These are phyloP conservation scores for Agrotis segetum DNA, from an alignment of 2,888 invertebrate genomes.

Conservation along the genomic window DNA sequence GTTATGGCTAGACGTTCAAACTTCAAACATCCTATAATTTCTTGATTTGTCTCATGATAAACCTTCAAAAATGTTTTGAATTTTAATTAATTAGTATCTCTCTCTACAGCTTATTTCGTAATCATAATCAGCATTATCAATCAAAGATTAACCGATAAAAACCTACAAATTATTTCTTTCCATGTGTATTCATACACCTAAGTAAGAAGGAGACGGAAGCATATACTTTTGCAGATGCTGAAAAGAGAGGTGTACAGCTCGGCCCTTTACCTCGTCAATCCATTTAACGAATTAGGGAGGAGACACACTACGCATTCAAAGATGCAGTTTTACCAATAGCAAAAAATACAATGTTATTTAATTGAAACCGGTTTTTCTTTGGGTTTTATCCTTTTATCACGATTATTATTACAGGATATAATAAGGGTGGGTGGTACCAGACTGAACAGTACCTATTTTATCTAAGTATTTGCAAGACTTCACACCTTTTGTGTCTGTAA, in stretches of 20 bases:
- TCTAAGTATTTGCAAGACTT: neutral
- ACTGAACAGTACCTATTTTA: constrained; percentile 5
- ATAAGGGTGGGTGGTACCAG: neutral
- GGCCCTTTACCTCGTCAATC: constrained; percentile 54
- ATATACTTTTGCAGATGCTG: constrained; percentile 9
- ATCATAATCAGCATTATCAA: neutral
- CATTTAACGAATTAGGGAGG: constrained; percentile 56
- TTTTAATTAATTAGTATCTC: constrained; percentile 8
- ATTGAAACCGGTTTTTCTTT: constrained; percentile 1
- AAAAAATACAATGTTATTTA: constrained; percentile 17
- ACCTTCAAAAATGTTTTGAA: neutral
- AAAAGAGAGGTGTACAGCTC: constrained; percentile 38
- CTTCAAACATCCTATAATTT: neutral
- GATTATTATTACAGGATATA: neutral
- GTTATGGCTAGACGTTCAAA: neutral
- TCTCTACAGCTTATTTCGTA: neutral
- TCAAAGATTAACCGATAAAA: constrained; percentile 19
- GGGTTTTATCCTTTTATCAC: neutral
- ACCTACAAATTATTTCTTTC: constrained; percentile 14
- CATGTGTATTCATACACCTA: constrained; percentile 50
- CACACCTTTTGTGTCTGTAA: neutral
- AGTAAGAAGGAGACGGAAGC: constrained; percentile 39
- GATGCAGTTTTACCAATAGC: constrained; percentile 15
- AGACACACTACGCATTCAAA: constrained; percentile 38
- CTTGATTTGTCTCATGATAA: neutral